These are phyloP conservation scores for Aplodontia rufa DNA, from an alignment of 2,113 vertebrate genomes.

Conservation along the genomic window DNA sequence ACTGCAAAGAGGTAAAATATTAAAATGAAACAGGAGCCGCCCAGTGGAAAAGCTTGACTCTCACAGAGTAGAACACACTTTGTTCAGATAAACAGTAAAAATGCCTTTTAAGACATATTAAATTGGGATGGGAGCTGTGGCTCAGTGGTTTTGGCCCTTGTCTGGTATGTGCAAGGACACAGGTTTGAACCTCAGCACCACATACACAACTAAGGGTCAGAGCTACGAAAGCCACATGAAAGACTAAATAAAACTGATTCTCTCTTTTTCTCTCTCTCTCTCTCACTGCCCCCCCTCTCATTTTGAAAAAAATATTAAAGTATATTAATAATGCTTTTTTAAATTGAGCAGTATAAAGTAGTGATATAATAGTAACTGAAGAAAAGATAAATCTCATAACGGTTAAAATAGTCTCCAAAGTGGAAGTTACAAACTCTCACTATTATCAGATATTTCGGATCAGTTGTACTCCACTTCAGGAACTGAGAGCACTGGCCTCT, in stretches of 20 bases:
- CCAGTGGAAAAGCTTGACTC: background rate
- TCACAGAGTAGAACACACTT: background rate
- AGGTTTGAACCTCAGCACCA: too few relatives aligned
- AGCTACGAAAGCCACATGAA: too few relatives aligned
- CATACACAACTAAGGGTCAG: too few relatives aligned
- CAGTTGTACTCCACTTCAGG: background rate
- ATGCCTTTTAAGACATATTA: background rate
- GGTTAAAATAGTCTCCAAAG: background rate
- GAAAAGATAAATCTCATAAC: background rate
- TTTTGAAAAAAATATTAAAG: too few relatives aligned
- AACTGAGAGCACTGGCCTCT: background rate
- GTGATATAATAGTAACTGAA: background rate
- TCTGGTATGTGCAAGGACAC: too few relatives aligned
- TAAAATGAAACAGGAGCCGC: background rate
- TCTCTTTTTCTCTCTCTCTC: too few relatives aligned
- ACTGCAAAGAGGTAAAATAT: constrained; percentile 10
- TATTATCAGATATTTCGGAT: background rate
- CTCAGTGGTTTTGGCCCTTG: too few relatives aligned
- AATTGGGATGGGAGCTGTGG: too few relatives aligned
- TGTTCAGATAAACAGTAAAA: background rate
- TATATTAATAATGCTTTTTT: background rate
- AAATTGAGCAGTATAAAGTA: background rate
- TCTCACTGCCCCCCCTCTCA: too few relatives aligned
- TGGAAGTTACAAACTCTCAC: background rate
- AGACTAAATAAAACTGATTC: too few relatives aligned